Evolutionary conservation across 2,113 vertebrate genomes (phyloP).

Genomic region (Daboia siamensis): DNA sequence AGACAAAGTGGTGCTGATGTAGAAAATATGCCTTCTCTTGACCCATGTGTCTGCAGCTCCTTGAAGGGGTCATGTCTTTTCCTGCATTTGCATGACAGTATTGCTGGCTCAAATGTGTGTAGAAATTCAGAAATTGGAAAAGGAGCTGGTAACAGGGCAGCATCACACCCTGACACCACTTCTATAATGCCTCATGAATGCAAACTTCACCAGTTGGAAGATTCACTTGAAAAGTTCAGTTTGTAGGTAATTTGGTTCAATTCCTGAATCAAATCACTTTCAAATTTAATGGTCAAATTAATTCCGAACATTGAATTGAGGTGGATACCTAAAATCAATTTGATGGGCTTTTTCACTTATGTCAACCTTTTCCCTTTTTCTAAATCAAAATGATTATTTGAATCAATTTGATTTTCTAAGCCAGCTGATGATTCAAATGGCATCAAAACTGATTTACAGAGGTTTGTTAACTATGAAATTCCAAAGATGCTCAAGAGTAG

Average conservation of each 20-base stretch:
- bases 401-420: neutral
- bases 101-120: neutral
- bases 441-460: neutral
- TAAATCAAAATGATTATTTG: neutral
- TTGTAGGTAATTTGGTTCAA: neutral
- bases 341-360: neutral
- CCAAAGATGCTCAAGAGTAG: neutral
- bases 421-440: neutral
- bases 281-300: neutral
- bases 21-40: neutral
- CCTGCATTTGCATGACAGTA: neutral
- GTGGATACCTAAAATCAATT: neutral
- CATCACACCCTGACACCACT: neutral
- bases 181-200: neutral
- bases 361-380: neutral
- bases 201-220: neutral
- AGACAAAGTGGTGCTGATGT: neutral
- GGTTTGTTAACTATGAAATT: neutral
- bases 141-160: neutral
- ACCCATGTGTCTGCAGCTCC: neutral
- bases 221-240: neutral
- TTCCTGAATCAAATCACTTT: neutral
- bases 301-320: neutral
- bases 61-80: neutral
- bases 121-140: neutral